phyloP scores from a whole-genome alignment of 2,797 vertebrate genomes.

The Gymnoscopelus microlampas region DNA sequence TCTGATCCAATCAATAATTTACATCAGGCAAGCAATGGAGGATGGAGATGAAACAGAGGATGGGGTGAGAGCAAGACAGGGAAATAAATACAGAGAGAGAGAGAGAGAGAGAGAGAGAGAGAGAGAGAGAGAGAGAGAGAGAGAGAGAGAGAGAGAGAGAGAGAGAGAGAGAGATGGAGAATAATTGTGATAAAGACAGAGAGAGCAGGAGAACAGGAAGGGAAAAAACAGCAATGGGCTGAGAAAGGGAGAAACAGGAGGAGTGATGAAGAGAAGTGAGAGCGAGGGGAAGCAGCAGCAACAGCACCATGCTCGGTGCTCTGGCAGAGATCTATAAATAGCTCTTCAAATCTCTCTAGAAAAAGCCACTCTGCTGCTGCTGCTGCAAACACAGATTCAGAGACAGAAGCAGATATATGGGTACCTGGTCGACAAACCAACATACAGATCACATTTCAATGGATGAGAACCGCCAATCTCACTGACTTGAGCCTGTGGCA shows the following conservation, averaged over 20 bases:
- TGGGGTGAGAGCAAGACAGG: slow-evolving; percentile 4
- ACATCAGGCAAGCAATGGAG: slow-evolving; percentile 52
- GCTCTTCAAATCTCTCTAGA: slow-evolving; percentile 85
- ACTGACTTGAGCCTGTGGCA: slow-evolving; percentile 13
- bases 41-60: slow-evolving; percentile 40
- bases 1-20: slow-evolving; percentile 73
- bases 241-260: slow-evolving; percentile 43
- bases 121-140: slow-evolving; percentile 23
- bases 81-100: slow-evolving; percentile 16
- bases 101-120: slow-evolving; percentile 28
- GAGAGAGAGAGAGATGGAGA: slow-evolving; percentile 26
- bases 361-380: slow-evolving; percentile 78
- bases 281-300: slow-evolving; percentile 82
- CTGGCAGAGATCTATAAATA: slow-evolving; percentile 90
- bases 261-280: slow-evolving; percentile 64
- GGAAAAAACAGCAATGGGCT: slow-evolving; percentile 46
- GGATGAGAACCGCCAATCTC: slow-evolving; percentile 18
- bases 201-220: slow-evolving; percentile 44
- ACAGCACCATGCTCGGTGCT: slow-evolving; percentile 82
- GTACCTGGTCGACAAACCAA: slow-evolving; percentile 52
- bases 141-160: slow-evolving; percentile 28
- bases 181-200: slow-evolving; percentile 71
- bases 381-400: slow-evolving; percentile 77
- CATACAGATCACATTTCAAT: slow-evolving; percentile 24
- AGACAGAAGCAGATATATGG: slow-evolving; percentile 69